A percentile compares a stretch with the other conserved stretches of the same genome.
phyloP scores from a whole-genome alignment of 1,140 invertebrate genomes.

The Aricia agestis region DNA sequence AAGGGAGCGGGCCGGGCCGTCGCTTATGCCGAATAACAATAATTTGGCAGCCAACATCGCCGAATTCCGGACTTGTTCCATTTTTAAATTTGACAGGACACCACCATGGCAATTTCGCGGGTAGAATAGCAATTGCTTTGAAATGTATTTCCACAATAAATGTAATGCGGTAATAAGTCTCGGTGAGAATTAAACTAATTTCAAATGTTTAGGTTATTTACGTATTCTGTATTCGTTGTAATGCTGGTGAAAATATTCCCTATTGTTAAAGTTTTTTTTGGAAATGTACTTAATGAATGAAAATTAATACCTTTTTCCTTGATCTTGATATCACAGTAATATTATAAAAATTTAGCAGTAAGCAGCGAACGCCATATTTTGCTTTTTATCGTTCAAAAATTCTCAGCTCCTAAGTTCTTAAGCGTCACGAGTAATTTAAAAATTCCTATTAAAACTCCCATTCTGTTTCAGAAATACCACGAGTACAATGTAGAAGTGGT shows the following conservation, averaged over 20 bases:
- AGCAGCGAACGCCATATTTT: too few species aligned
- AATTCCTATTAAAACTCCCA: too few species aligned
- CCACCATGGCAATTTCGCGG: conserved; percentile 55
- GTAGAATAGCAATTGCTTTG: conserved; percentile 30
- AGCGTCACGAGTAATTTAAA: too few species aligned
- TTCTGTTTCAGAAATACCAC: conserved; percentile 83
- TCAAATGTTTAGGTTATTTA: neutral
- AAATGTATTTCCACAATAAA: conserved; percentile 11
- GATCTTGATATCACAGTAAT: too few species aligned
- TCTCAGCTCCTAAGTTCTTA: too few species aligned
- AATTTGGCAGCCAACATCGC: conserved; percentile 67
- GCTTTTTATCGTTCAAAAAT: too few species aligned
- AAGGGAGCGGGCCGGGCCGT: conserved; percentile 40
- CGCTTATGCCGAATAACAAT: conserved; percentile 66
- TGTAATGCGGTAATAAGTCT: neutral
- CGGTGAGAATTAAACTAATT: neutral
- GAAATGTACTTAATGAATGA: too few species aligned
- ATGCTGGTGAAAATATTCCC: too few species aligned
- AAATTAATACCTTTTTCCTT: too few species aligned
- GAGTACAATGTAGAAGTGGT: conserved; percentile 83
- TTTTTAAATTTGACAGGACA: conserved; percentile 73
- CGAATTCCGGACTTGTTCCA: conserved; percentile 66
- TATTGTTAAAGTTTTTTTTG: too few species aligned
- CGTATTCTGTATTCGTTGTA: neutral
- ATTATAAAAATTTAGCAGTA: too few species aligned